Percentiles rank a stretch among this genome's conserved stretches.
phyloP scores from a whole-genome alignment of 2,888 invertebrate species.

The Cerastis leucographa region DNA sequence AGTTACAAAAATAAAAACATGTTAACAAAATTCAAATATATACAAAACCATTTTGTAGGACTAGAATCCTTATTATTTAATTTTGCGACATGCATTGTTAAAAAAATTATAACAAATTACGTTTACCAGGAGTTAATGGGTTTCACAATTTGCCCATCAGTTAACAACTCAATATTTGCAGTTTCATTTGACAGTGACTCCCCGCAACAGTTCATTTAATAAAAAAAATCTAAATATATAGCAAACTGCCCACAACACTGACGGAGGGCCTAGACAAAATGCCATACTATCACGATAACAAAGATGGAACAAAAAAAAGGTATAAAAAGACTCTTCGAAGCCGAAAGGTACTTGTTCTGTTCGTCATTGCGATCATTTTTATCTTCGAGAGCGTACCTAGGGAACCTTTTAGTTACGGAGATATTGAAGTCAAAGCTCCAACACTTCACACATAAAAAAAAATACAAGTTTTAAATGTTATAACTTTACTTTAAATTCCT shows the following conservation, averaged over 20 bases:
- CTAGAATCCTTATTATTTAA: slow-evolving; percentile 38
- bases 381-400: no score
- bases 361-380: no score
- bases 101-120: slow-evolving; percentile 13
- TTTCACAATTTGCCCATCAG: not conserved
- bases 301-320: not conserved
- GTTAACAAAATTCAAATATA: slow-evolving; percentile 34
- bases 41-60: slow-evolving; percentile 52
- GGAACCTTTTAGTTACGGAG: no score
- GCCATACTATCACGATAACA: not conserved
- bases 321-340: no score
- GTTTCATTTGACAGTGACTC: slow-evolving; percentile 10
- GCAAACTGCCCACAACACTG: slow-evolving; percentile 52
- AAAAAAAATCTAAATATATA: not conserved
- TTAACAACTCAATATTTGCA: not conserved
- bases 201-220: slow-evolving; percentile 15
- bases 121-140: slow-evolving; percentile 1
- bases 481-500: no score
- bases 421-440: no score
- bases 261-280: not conserved
- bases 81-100: slow-evolving; percentile 31
- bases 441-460: no score
- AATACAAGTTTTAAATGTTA: no score
- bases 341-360: no score
- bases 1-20: not conserved